Evolutionary conservation across 1,140 invertebrate genomes (phyloP), one percentile per base, ranked within the genome.

Genomic region (Trinorchestia longiramus): DNA sequence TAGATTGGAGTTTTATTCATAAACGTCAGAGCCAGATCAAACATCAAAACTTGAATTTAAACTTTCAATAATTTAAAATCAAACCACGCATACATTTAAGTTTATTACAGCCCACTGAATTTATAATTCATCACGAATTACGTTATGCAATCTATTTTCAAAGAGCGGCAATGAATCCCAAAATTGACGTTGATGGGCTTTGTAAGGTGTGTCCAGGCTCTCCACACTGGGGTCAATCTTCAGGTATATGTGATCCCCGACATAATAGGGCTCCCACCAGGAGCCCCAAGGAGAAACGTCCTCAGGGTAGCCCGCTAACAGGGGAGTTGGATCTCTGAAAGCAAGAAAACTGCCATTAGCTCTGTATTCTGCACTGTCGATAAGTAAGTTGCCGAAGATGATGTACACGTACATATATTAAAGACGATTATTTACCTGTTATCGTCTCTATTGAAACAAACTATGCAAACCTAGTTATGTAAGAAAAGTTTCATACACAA

Each of bases 201-300:
- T 96, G 0, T 96, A 96, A 4, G 96, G 96, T 17, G 57, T 95
- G 41, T 96, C 96, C 36, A 41, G 45, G n/a, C 47, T 96, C 40
- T 95, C 95, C 96, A 96, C 96, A 28, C 96, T 95, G 15, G 96
- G 96, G 95, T 96, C 96, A 45, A 96, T 96, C 90, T 95, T 96
- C 43, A 96, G 87, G 96, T 96, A 96, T 23, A 95, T 96, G n/a
- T 95, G n/a, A 28, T 95, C 91, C 42, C 96, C 87, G 28, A 62
- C 40, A 62, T 96, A 87, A 87, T 95, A 96, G 43, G 96, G 96
- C 43, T 96, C 96, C 96, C 96, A 96, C 96, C 96, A 96, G 8
- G 96, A 53, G 1, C 96, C 96, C 96, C 96, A 96, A 0, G 96
- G 96, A 3, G 96, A 96, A 0, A 96, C 0, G 87, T 96, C 96